phyloP scores from a whole-genome alignment of 2,797 vertebrate species.

The Parauchenoglanis ngamensis region DNA sequence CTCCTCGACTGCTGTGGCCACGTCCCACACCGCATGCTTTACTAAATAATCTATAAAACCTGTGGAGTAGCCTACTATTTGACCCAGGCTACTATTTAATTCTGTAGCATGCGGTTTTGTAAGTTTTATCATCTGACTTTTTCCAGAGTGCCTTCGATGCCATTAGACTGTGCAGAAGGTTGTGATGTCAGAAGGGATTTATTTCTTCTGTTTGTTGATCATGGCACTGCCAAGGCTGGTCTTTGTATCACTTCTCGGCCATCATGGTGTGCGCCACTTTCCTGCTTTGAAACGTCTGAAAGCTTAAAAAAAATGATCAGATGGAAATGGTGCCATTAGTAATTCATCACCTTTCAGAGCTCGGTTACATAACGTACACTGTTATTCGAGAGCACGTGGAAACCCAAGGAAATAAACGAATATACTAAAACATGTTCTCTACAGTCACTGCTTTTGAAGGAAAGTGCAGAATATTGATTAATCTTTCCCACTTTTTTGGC shows the following conservation, averaged over 20 bases:
- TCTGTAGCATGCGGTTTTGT: neutral
- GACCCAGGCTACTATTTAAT: neutral
- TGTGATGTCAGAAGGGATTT: neutral
- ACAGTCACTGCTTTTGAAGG: neutral
- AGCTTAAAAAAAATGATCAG: neutral
- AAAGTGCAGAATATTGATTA: neutral
- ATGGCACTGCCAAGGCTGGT: neutral
- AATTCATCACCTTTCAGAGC: conserved; percentile 16
- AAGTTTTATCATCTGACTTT: neutral
- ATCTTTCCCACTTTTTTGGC: neutral
- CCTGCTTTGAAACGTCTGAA: neutral
- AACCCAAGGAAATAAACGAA: too few species aligned
- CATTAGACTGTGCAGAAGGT: neutral
- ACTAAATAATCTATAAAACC: neutral
- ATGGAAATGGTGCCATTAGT: conserved; percentile 1
- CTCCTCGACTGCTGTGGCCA: neutral
- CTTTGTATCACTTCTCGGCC: neutral
- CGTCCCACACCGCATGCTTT: neutral
- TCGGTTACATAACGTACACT: conserved; percentile 28
- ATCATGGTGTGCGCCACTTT: neutral
- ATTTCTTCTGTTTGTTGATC: neutral
- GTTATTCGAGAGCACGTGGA: conserved; percentile 18
- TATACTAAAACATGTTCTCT: neutral
- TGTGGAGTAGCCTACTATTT: neutral
- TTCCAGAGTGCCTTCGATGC: neutral